Base-by-base conservation (phyloP, 2,113 vertebrate genomes). In the Poeciliopsis turrubarensis region DNA sequence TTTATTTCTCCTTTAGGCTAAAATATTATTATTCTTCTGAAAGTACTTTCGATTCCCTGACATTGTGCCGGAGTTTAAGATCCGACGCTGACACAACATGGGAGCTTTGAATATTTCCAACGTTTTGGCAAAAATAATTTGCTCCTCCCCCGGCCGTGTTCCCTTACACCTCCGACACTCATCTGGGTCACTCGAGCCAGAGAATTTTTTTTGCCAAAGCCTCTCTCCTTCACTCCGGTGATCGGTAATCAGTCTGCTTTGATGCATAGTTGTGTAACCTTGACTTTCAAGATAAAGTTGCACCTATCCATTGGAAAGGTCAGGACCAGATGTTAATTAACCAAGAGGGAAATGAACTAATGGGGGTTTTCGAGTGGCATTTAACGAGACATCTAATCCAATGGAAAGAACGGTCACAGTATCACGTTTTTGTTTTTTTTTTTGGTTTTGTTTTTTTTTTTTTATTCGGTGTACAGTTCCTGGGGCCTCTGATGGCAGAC, bases 241-340 rank as follows among this genome's bases (percentile, higher is more conserved):
- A 92, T 93, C 89, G 91, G 89, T 93, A 93, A 94, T 95, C 94
- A 93, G 89, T 95, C 89, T 89, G 70, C 87, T 92, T 91, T 90
- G 89, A 92, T 92, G 89, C 91, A 93, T 91, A 86, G 91, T 93
- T 94, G 94, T 89, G 92, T 92, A 95, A 95, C 94, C 87, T 93
- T 95, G 92, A 89, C 94, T 94, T 94, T 95, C 87, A 94, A 92
- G 91, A 93, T 96, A 92, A 95, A 95, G 95, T 94, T 94, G 86
- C 90, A 93, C 90, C 93, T 95, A 91, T 94, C 90, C 89, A 47
- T 92, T 87, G 84, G 91, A 96, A 95, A 95, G 94, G 93, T 95
- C 94, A 95, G 81, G 89, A 91, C 89, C 90, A 93, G 93, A 93
- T 94, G 94, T 95, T 97, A 96, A 97, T 97, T 97, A 96, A 95